Evolutionary conservation across 2,113 vertebrate species (phyloP).

Genomic region (Dryoscopus gambensis): DNA sequence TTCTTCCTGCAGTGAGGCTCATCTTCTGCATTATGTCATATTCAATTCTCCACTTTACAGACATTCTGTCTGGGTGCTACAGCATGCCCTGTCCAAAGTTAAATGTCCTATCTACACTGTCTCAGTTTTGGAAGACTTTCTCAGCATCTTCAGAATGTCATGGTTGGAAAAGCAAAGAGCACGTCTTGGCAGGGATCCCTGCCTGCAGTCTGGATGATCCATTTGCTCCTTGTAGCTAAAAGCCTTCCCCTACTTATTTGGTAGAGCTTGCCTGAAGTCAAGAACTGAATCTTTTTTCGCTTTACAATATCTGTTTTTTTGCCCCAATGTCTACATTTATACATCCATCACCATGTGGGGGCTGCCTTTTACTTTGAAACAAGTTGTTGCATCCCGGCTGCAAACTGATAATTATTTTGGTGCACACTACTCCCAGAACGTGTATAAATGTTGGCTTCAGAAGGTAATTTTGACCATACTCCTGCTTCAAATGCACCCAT

Average conservation of each 20-base stretch:
- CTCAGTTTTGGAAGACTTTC: not conserved
- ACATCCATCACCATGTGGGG: not conserved
- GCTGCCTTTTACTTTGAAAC: not conserved
- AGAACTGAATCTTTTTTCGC: not conserved
- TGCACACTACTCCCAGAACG: not conserved
- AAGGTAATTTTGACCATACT: not conserved
- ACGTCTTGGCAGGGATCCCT: not conserved
- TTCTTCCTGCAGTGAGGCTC: not conserved
- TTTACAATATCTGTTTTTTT: not conserved
- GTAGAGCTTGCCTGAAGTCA: not conserved
- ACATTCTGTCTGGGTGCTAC: not conserved
- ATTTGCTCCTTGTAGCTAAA: not conserved
- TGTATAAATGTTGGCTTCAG: not conserved
- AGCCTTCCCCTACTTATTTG: not conserved
- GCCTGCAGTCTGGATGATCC: not conserved
- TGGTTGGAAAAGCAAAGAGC: not conserved
- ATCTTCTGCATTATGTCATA: not conserved
- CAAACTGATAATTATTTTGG: not conserved
- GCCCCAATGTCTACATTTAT: not conserved
- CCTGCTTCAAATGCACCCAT: not conserved
- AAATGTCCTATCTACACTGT: not conserved
- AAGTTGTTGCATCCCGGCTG: not conserved
- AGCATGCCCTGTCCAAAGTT: not conserved
- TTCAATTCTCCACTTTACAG: not conserved
- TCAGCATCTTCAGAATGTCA: not conserved